A percentile compares a stretch with the other conserved stretches of the same genome.
These are phyloP conservation scores for Sula dactylatra DNA, from an alignment of 2,113 vertebrate genomes.

Conservation along the genomic window DNA sequence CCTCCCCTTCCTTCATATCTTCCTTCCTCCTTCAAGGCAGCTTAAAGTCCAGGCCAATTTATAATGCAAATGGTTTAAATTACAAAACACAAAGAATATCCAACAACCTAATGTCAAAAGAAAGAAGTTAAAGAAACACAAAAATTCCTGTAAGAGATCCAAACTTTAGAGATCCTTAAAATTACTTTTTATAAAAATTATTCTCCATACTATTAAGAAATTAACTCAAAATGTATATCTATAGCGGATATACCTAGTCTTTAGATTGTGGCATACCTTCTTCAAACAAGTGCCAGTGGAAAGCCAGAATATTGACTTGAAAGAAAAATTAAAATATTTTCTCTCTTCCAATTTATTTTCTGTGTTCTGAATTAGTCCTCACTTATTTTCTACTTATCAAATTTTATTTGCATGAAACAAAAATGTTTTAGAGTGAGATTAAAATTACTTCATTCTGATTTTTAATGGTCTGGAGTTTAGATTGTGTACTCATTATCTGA, in stretches of 20 bases:
- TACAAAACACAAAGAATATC: neutral
- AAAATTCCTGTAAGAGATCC: neutral
- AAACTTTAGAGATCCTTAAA: neutral
- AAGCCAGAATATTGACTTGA: neutral
- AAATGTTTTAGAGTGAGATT: neutral
- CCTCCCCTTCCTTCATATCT: neutral
- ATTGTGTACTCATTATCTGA: neutral
- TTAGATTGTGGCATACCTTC: neutral
- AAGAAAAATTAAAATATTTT: neutral
- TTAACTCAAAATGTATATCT: neutral
- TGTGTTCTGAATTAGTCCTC: neutral
- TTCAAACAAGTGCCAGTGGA: neutral
- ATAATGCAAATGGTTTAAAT: neutral
- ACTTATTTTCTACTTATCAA: neutral
- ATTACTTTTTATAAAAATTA: neutral
- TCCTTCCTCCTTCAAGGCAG: neutral
- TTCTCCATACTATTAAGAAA: neutral
- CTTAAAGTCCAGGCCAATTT: neutral
- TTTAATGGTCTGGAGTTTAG: neutral
- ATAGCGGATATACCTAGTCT: neutral
- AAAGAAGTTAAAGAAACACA: neutral
- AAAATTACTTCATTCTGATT: neutral
- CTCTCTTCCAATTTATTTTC: neutral
- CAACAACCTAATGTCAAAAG: neutral
- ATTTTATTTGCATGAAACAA: neutral